Conservation (phyloP, 1,140 invertebrate species). For the Brachionus sp. region DNA sequence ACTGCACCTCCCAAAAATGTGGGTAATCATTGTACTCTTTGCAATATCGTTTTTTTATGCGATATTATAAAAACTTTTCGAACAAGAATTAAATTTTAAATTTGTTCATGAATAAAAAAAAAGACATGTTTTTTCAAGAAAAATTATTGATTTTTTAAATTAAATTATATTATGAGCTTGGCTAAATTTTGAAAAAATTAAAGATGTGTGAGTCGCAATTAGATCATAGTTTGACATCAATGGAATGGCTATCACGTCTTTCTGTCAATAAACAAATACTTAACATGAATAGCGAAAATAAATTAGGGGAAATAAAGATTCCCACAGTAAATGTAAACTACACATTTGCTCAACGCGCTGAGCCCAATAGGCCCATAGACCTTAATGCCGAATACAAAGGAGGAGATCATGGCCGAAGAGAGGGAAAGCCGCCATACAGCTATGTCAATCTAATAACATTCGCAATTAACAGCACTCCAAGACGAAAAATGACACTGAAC, state of each 20-base stretch:
- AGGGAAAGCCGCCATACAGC: conserved; percentile 65
- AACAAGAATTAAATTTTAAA: not conserved
- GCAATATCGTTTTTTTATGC: not conserved
- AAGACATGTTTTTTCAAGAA: not conserved
- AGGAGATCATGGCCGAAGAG: conserved; percentile 51
- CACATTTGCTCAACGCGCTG: conserved; percentile 52
- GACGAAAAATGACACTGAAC: conserved; percentile 62
- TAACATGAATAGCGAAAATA: conserved; percentile 43
- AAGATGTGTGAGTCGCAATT: conserved; percentile 52
- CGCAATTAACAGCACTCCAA: conserved; percentile 69
- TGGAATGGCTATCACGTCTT: conserved; percentile 64
- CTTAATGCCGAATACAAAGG: conserved; percentile 52
- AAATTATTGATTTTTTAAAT: not conserved
- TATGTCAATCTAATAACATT: conserved; percentile 71
- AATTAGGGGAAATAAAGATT: not conserved
- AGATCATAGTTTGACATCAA: conserved; percentile 62
- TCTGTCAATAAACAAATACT: conserved; percentile 47
- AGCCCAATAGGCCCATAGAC: conserved; percentile 53
- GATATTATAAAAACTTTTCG: not conserved
- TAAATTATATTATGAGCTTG: not conserved
- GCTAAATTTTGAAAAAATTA: not conserved
- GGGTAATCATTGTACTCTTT: not conserved
- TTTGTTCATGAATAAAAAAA: not conserved
- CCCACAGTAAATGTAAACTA: conserved; percentile 36
- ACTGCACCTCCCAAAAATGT: not conserved